Conservation (phyloP, 1,140 invertebrate species). For the Leguminivora glycinivorella region DNA sequence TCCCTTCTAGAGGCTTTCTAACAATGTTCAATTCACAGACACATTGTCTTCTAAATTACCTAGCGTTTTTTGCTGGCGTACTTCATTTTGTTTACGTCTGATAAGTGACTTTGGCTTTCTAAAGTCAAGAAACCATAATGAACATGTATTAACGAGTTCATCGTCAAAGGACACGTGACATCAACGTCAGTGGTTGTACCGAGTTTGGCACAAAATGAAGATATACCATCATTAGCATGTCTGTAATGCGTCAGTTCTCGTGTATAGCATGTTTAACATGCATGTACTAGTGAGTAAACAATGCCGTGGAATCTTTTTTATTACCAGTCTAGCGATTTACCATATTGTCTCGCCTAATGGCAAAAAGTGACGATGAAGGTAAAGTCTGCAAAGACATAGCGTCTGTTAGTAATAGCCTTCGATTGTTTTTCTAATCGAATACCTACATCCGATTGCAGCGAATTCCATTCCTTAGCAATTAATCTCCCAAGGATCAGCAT, state of each 20-base stretch:
- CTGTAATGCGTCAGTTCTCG: slow-evolving; percentile 51
- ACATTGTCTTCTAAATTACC: background rate
- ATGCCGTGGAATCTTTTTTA: slow-evolving; percentile 38
- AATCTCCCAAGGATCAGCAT: slow-evolving; percentile 33
- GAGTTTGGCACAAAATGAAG: slow-evolving; percentile 35
- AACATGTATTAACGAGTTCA: background rate
- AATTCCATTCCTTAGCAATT: too few relatives aligned
- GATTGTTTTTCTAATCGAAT: too few relatives aligned
- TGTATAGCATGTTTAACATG: slow-evolving; percentile 58
- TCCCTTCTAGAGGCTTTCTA: too few relatives aligned
- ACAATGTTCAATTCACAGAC: too few relatives aligned
- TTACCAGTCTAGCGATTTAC: background rate
- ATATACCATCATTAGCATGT: slow-evolving; percentile 37
- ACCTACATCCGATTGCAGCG: too few relatives aligned
- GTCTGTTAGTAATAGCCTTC: too few relatives aligned
- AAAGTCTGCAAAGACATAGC: too few relatives aligned
- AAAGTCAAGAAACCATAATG: background rate
- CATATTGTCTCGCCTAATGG: background rate
- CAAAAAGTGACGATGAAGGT: too few relatives aligned
- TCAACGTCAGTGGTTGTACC: background rate
- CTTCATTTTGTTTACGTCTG: background rate
- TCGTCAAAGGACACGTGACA: background rate
- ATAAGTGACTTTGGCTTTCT: background rate
- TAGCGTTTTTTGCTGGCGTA: background rate
- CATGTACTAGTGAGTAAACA: slow-evolving; percentile 50